Percentiles rank a stretch among this genome's conserved stretches.
These are phyloP conservation scores for Tinea semifulvella DNA, from an alignment of 2,888 invertebrate genomes.

Conservation along the genomic window DNA sequence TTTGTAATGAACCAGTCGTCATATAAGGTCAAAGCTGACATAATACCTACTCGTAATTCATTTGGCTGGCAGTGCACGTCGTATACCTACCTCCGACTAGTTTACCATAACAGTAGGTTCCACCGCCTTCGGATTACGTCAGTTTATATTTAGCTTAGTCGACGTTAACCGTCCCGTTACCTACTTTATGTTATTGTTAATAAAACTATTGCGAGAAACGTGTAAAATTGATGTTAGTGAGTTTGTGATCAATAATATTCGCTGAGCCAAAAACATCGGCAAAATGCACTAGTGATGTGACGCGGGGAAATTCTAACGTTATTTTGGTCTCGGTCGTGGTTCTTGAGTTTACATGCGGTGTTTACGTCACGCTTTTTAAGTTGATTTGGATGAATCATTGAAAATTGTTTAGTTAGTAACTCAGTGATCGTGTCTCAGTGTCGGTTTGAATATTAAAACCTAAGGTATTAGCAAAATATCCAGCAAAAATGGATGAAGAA, in stretches of 20 bases:
- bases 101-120: background rate
- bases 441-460: conserved; percentile 22
- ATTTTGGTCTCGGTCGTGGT: conserved; percentile 3
- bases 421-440: conserved; percentile 10
- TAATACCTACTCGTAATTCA: background rate
- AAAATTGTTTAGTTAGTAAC: background rate
- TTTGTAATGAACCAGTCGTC: too few species aligned
- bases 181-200: background rate
- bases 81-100: background rate
- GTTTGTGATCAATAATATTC: background rate
- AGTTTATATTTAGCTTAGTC: background rate
- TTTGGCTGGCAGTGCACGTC: conserved; percentile 7
- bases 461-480: conserved; percentile 12
- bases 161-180: background rate
- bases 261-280: background rate
- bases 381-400: conserved; percentile 2
- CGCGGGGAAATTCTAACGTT: conserved; percentile 3
- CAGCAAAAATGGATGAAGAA: conserved; percentile 70
- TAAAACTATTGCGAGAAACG: background rate
- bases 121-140: conserved; percentile 7
- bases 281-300: background rate
- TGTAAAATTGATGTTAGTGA: background rate
- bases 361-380: conserved; percentile 11
- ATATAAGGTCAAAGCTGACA: background rate
- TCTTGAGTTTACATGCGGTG: conserved; percentile 10